Evolutionary conservation across 2,888 invertebrate genomes (phyloP).

Genomic region (Ophraella communa): DNA sequence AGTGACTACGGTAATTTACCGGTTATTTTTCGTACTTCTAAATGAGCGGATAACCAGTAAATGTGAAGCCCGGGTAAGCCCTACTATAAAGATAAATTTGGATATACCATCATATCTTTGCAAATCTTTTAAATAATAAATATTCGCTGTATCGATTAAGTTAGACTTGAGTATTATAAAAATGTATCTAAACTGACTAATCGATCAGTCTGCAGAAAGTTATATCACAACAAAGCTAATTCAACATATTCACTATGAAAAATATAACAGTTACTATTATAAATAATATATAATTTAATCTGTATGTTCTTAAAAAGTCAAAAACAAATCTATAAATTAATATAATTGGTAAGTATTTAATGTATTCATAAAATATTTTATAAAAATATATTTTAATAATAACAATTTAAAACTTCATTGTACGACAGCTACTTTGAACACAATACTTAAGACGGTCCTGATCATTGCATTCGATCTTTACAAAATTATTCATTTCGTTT

Average conservation of each 20-base stretch:
- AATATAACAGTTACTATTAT: background rate
- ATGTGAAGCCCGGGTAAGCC: too few relatives aligned
- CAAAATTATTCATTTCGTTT: background rate
- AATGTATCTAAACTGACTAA: background rate
- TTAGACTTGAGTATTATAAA: background rate
- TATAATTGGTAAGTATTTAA: background rate
- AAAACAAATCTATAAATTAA: too few relatives aligned
- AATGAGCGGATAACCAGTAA: too few relatives aligned
- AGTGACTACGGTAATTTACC: too few relatives aligned
- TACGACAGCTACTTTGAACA: constrained; percentile 3
- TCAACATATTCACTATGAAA: too few relatives aligned
- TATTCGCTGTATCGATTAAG: background rate
- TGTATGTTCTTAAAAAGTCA: too few relatives aligned
- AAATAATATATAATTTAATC: too few relatives aligned
- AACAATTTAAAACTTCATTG: background rate
- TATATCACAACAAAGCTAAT: too few relatives aligned
- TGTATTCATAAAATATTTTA: background rate
- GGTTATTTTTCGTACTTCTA: too few relatives aligned
- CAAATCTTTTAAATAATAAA: background rate
- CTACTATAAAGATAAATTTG: too few relatives aligned
- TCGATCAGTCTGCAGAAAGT: too few relatives aligned
- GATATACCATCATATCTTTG: background rate
- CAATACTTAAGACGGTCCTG: constrained; percentile 16
- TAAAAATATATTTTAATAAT: background rate
- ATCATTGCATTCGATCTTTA: constrained; percentile 12